Evolutionary conservation across 2,113 vertebrate genomes (phyloP).

Genomic region (Paedocypris sp.): DNA sequence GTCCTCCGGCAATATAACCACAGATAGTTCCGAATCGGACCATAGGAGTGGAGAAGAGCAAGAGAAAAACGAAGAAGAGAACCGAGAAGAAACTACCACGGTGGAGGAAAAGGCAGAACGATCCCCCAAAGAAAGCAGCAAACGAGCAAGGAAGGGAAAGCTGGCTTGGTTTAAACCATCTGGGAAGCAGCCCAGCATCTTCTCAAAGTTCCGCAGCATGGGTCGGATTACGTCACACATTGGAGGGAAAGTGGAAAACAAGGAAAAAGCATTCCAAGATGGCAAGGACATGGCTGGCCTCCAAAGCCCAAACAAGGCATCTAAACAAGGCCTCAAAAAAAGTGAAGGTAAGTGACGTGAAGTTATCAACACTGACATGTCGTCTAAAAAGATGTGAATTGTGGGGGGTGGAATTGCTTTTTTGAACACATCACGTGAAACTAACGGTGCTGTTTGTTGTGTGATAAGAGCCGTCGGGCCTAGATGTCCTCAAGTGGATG

Average conservation of each 20-base stretch:
- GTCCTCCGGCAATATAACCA: slow-evolving; percentile 54
- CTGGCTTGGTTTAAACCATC: slow-evolving; percentile 78
- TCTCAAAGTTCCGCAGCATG: slow-evolving; percentile 87
- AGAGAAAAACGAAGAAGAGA: slow-evolving; percentile 23
- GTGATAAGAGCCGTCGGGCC: slow-evolving; percentile 54
- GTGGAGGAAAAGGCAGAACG: slow-evolving; percentile 29
- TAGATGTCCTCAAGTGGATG: slow-evolving; percentile 82
- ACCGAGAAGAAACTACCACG: slow-evolving; percentile 5
- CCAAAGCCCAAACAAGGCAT: not conserved
- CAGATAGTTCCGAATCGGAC: slow-evolving; percentile 10
- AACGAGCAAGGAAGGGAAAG: slow-evolving; percentile 71
- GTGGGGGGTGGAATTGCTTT: not conserved
- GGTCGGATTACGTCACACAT: slow-evolving; percentile 68
- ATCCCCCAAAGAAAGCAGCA: slow-evolving; percentile 50
- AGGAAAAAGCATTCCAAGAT: slow-evolving; percentile 38
- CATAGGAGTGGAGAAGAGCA: slow-evolving; percentile 19
- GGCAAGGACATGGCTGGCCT: not conserved
- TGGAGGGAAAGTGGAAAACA: slow-evolving; percentile 53
- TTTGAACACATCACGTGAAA: not conserved
- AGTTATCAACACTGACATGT: too few species aligned
- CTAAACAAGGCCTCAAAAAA: slow-evolving; percentile 4
- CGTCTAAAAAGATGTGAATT: not conserved
- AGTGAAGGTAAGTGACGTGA: slow-evolving; percentile 43
- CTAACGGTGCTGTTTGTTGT: not conserved
- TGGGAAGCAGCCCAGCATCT: slow-evolving; percentile 86